Conservation (phyloP, 2,797 vertebrate genomes). For the Arvicola amphibius region DNA sequence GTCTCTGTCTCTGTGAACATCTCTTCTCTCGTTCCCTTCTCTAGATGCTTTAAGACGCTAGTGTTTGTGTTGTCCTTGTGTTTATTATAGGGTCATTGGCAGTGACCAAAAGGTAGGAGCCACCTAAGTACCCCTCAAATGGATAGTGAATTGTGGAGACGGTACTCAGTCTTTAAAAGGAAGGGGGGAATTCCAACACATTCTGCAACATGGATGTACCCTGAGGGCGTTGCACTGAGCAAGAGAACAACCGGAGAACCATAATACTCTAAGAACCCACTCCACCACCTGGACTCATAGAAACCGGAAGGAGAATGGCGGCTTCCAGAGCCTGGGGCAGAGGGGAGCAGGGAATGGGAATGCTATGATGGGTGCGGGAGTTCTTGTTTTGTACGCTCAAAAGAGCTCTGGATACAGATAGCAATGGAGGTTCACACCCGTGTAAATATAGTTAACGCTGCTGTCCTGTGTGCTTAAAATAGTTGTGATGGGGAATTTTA, state of each 20-base stretch:
- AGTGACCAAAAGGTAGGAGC: background rate
- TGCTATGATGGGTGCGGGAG: background rate
- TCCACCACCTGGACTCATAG: background rate
- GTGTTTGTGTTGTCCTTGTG: accelerated
- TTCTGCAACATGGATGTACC: accelerated
- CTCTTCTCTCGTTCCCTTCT: background rate
- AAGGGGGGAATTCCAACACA: background rate
- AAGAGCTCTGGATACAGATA: background rate
- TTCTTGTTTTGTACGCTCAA: background rate
- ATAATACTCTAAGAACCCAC: accelerated
- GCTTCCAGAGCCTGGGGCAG: background rate
- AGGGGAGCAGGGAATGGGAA: accelerated
- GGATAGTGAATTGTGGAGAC: background rate
- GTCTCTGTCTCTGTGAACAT: background rate
- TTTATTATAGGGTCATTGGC: background rate
- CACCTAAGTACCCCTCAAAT: accelerated
- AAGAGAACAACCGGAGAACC: background rate
- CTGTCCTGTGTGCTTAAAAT: background rate
- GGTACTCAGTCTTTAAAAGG: background rate
- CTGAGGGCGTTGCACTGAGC: background rate
- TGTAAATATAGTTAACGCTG: background rate
- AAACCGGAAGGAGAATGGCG: background rate
- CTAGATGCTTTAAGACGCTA: background rate
- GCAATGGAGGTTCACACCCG: background rate
- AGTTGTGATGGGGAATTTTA: background rate